Evolutionary conservation across 2,888 invertebrate species (phyloP).

Genomic region (Aleiodes alternator): DNA sequence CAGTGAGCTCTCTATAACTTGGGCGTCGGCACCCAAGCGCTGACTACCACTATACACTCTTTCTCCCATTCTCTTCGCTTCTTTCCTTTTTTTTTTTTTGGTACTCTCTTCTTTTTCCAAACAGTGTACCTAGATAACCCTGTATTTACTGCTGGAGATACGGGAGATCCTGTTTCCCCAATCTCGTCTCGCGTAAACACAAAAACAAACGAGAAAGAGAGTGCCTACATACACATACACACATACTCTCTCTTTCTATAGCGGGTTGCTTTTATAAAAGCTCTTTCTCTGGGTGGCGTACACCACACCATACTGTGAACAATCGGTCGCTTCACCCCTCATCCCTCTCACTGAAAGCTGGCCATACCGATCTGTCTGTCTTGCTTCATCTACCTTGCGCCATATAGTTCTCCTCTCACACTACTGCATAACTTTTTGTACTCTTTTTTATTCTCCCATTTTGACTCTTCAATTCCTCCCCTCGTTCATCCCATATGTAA

Average conservation of each 20-base stretch:
- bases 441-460: slow-evolving; percentile 18
- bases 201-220: slow-evolving; percentile 57
- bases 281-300: slow-evolving; percentile 41
- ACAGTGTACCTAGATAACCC: slow-evolving; percentile 58
- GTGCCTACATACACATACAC: background rate
- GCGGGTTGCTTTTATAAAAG: slow-evolving; percentile 41
- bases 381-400: slow-evolving; percentile 7
- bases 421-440: slow-evolving; percentile 13
- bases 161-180: slow-evolving; percentile 57
- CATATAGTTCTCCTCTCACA: slow-evolving; percentile 4
- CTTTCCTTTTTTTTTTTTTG: background rate
- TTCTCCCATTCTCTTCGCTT: slow-evolving; percentile 33
- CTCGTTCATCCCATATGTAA: background rate
- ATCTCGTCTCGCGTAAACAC: slow-evolving; percentile 53
- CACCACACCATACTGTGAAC: slow-evolving; percentile 27
- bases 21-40: slow-evolving; percentile 22
- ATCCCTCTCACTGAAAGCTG: slow-evolving; percentile 29
- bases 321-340: slow-evolving; percentile 40
- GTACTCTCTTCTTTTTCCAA: slow-evolving; percentile 9
- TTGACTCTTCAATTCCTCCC: slow-evolving; percentile 20
- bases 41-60: slow-evolving; percentile 9
- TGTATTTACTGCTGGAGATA: slow-evolving; percentile 65
- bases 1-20: slow-evolving; percentile 54
- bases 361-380: slow-evolving; percentile 36
- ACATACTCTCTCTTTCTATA: background rate